Evolutionary conservation across 2,888 invertebrate species (phyloP), one percentile per base, ranked within the genome.

Genomic region (Amphimallon solstitiale): DNA sequence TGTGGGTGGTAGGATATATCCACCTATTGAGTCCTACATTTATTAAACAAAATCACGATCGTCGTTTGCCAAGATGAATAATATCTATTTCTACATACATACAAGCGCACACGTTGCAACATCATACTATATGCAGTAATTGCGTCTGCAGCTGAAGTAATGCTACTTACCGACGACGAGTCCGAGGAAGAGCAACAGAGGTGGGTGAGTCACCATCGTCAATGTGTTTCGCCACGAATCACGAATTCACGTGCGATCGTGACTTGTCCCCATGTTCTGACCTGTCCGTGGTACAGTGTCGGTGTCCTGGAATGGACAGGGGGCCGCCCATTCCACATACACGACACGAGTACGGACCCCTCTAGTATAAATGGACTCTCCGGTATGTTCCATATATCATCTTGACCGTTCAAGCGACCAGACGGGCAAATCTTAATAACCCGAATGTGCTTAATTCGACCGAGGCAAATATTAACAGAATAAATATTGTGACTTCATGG

Each of bases 211-310:
- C 68, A 65, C 19, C 23, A 29, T 1, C 9, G 29, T 29, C 1
- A 7, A 29, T 5, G 29, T 5, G n/a, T n/a, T n/a, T 29, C 29
- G 60, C 6, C 43, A 29, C 49, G 63, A 52, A 49, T 66, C 68
- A 68, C 66, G 68, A 68, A 43, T 49, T 66, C 66, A 62, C 63
- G 68, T 68, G 63, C 66, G 29, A 66, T 66, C 68, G 68, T 68
- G 68, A 68, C 68, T 66, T 68, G 46, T 63, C 65, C 54, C 56
- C 43, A 43, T 65, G 48, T 56, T 29, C 59, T 48, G 60, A 65
- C 65, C 65, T 65, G 65, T 65, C 65, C n/a, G n/a, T n/a, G n/a
- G 48, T 29, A 15, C 14, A 17, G 21, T 46, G 40, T 40, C 43
- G 63, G 56, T 51, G 64, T 37, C 56, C 52, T 62, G 49, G 40